Evolutionary conservation across 2,113 vertebrate species (phyloP).

Genomic region (Phalacrocorax brasilianus): DNA sequence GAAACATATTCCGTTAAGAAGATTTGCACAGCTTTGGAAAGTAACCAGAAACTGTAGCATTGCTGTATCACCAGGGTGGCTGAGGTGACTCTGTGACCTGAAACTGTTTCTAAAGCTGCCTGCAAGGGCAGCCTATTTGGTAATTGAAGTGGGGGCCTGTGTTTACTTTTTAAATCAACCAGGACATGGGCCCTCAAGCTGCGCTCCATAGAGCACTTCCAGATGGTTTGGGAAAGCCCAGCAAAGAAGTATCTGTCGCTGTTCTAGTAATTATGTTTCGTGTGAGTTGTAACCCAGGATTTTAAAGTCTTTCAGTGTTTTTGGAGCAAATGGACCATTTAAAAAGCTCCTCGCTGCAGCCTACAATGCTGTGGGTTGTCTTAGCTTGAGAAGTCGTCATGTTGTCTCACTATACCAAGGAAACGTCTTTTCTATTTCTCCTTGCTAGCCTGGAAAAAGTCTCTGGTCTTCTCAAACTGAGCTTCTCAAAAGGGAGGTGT

Average conservation of each 20-base stretch:
- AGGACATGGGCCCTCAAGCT: not conserved
- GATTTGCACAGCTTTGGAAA: not conserved
- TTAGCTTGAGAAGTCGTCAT: not conserved
- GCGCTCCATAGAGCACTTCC: constrained; percentile 1
- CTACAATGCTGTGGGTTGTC: not conserved
- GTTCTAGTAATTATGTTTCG: not conserved
- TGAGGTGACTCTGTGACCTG: constrained; percentile 18
- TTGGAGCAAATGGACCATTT: not conserved
- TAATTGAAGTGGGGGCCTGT: not conserved
- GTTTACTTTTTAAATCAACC: constrained; percentile 27
- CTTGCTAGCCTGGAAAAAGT: not conserved
- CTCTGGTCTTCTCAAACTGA: not conserved
- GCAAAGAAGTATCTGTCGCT: not conserved
- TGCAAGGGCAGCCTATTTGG: not conserved
- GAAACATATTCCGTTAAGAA: not conserved
- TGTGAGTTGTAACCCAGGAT: not conserved
- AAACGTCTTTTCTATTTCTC: not conserved
- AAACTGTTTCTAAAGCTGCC: constrained; percentile 7
- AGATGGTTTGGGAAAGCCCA: constrained; percentile 1
- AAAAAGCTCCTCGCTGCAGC: not conserved
- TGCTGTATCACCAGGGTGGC: not conserved
- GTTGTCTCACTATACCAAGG: not conserved
- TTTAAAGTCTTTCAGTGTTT: not conserved
- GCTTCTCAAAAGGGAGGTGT: not conserved
- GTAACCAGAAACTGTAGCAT: not conserved